Conservation (phyloP, 2,797 vertebrate genomes). For the Poecilia velifera region DNA sequence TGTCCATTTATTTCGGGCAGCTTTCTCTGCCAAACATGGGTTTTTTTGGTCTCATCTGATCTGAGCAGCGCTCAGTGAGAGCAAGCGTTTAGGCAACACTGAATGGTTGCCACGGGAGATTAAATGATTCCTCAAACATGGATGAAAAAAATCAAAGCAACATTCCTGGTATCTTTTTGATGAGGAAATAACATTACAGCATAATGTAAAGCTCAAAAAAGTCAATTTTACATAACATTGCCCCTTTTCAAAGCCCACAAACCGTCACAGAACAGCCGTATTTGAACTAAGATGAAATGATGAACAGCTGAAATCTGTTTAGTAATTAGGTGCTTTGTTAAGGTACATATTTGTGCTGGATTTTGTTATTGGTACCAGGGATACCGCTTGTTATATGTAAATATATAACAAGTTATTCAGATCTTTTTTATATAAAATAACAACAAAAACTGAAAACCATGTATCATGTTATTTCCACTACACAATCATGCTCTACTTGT, state of each 20-base stretch:
- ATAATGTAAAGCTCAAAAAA: too few relatives aligned
- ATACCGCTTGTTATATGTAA: not conserved
- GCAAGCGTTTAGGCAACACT: not conserved
- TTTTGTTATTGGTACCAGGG: not conserved
- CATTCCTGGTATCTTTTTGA: too few relatives aligned
- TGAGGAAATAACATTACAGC: too few relatives aligned
- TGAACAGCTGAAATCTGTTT: not conserved
- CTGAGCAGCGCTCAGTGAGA: not conserved
- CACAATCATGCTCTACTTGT: not conserved
- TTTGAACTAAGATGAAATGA: not conserved
- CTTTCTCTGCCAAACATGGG: not conserved
- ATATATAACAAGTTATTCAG: not conserved
- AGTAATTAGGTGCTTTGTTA: not conserved
- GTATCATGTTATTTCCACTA: not conserved
- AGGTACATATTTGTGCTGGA: not conserved
- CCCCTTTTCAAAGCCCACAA: too few relatives aligned
- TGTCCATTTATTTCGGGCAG: not conserved
- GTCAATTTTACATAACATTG: too few relatives aligned
- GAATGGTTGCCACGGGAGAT: too few relatives aligned
- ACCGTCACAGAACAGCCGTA: not conserved
- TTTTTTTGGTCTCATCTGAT: not conserved
- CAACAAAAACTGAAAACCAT: not conserved
- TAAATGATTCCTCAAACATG: too few relatives aligned
- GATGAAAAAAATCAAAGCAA: too few relatives aligned
- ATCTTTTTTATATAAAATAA: not conserved